Evolutionary conservation across 1,140 invertebrate species (phyloP).

Genomic region (Luehdorfia chinensis): DNA sequence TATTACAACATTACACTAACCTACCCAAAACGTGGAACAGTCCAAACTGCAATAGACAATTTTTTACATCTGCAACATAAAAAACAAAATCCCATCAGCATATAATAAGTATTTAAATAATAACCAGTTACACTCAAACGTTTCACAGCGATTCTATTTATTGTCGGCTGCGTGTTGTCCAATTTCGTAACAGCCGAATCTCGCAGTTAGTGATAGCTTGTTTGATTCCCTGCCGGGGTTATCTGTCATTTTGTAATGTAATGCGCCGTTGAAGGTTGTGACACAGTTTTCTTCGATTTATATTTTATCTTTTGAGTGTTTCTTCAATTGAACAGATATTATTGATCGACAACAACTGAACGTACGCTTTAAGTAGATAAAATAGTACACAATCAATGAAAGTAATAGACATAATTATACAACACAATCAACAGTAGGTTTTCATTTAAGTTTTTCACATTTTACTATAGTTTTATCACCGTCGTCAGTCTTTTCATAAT

Average conservation of each 20-base stretch:
- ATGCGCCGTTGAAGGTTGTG: conserved; percentile 59
- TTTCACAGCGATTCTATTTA: too few species aligned
- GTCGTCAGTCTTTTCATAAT: too few species aligned
- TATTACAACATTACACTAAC: too few species aligned
- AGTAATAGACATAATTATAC: neutral
- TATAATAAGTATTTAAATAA: too few species aligned
- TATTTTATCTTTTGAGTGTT: conserved; percentile 53
- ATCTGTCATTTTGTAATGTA: conserved; percentile 57
- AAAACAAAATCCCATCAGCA: too few species aligned
- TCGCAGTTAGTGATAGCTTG: conserved; percentile 43
- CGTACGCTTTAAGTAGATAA: conserved; percentile 10
- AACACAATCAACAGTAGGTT: too few species aligned
- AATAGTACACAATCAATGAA: conserved; percentile 12
- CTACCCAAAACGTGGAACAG: too few species aligned
- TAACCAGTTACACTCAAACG: too few species aligned
- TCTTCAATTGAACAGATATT: conserved; percentile 26
- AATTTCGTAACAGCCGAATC: conserved; percentile 59
- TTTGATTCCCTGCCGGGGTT: conserved; percentile 60
- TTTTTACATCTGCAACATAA: too few species aligned
- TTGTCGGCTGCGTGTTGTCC: conserved; percentile 33
- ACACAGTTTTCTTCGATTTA: conserved; percentile 63
- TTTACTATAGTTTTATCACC: too few species aligned
- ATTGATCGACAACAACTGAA: conserved; percentile 10
- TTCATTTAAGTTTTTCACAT: too few species aligned
- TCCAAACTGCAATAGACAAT: too few species aligned